These are phyloP conservation scores for Lydus trimaculatus DNA, from an alignment of 2,888 invertebrate genomes.

Conservation along the genomic window DNA sequence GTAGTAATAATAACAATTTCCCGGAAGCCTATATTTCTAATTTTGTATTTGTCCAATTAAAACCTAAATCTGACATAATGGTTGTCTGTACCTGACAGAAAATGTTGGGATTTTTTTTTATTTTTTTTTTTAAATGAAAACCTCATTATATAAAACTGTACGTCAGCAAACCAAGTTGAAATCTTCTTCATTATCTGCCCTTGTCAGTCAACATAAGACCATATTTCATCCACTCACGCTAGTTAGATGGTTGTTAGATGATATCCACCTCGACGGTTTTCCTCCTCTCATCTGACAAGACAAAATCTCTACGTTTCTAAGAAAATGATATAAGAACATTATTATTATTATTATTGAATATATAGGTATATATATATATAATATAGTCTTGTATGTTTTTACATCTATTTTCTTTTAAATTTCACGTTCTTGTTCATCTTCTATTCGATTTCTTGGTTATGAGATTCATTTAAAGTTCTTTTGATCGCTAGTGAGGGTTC, in stretches of 20 bases:
- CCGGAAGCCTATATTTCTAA: background rate
- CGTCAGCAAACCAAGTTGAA: slow-evolving; percentile 43
- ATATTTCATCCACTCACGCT: slow-evolving; percentile 48
- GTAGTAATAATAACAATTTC: too few relatives aligned
- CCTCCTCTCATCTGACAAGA: slow-evolving; percentile 16
- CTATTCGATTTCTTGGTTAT: background rate
- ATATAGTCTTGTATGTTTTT: background rate
- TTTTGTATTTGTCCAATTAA: background rate
- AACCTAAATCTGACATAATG: slow-evolving; percentile 1
- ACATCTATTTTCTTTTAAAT: background rate
- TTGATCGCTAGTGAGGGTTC: background rate
- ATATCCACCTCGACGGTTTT: slow-evolving; percentile 12
- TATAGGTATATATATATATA: too few relatives aligned
- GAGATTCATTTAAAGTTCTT: background rate
- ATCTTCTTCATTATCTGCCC: slow-evolving; percentile 46
- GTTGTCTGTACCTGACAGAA: slow-evolving; percentile 41
- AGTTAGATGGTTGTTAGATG: slow-evolving; percentile 30
- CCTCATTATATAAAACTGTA: slow-evolving; percentile 43
- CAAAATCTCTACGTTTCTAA: slow-evolving; percentile 3
- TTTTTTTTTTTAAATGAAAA: slow-evolving; percentile 41
- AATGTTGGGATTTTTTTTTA: background rate
- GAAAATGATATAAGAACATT: background rate
- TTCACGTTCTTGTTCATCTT: background rate
- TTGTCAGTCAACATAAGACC: slow-evolving; percentile 47
- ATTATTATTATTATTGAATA: too few relatives aligned